Conservation (phyloP, 2,113 vertebrate species). For the Labrus mixtus region DNA sequence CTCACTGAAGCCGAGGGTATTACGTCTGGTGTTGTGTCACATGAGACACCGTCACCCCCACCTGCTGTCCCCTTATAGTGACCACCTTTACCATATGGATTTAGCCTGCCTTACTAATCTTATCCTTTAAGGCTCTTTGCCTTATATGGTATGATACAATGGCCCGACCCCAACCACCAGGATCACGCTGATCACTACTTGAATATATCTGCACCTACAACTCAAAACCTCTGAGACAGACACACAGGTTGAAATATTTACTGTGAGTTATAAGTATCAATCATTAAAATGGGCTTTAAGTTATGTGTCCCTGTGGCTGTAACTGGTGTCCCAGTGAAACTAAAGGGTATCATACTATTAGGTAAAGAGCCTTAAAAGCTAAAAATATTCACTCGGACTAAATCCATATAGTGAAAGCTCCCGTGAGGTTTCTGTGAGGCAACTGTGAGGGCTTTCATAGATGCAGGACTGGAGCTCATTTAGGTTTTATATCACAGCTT, state of each 20-base stretch:
- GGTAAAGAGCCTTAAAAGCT: conserved; percentile 43
- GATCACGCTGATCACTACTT: not conserved
- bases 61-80: not conserved
- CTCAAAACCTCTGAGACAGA: too few relatives aligned
- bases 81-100: not conserved
- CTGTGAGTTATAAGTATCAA: too few relatives aligned
- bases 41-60: too few relatives aligned
- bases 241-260: too few relatives aligned
- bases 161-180: not conserved
- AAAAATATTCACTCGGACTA: conserved; percentile 15
- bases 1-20: too few relatives aligned
- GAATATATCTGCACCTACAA: not conserved
- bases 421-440: not conserved
- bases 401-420: conserved; percentile 15
- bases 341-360: not conserved
- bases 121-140: conserved; percentile 32
- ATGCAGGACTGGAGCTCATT: too few relatives aligned
- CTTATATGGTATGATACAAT: not conserved
- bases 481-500: too few relatives aligned
- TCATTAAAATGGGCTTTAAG: too few relatives aligned
- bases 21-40: too few relatives aligned
- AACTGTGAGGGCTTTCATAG: too few relatives aligned
- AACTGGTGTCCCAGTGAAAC: not conserved
- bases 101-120: not conserved
- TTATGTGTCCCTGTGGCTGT: too few relatives aligned